Evolutionary conservation across 2,797 vertebrate genomes (phyloP), one percentile per base, ranked within the genome.

Genomic region (Yasuhikotakia modesta): DNA sequence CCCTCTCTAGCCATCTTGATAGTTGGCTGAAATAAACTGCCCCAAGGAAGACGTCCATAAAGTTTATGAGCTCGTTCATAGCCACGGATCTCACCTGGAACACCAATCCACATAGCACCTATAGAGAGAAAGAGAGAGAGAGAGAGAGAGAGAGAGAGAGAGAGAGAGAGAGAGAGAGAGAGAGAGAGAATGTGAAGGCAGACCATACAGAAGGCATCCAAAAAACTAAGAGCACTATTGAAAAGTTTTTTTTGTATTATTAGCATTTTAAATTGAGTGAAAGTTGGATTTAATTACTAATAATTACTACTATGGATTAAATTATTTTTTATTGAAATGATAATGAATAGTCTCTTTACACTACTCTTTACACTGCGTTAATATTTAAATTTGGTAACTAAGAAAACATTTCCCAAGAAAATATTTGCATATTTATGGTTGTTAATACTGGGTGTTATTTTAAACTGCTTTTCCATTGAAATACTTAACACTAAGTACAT

Each of bases 71-170:
- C 96, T 75, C 87, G 65, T 79, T 95, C 92, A 14, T 96, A 99
- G 53, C 96, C 96, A 0, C 94, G 93, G 64, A 99, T 88, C 86
- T 98, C 97, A 16, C 97, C 96, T 0, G 97, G 96, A 30, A 98
- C 93, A 0, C 95, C 96, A 2, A 97, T 93, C 92, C 92, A 93
- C 1, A 85, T 43, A 32, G 22, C 48, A n/a, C 82, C 91, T 92
- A 30, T 14, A 67, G 1, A 79, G 60, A 80, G 0, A 60, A 21
- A 57, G 1, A 80, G 58, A 80, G 0, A 53, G 27, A 57, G 14
- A 17, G 7, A 30, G 5, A 1, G 13, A 8, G 22, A 60, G 1
- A 24, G 14, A 60, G 6, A 30, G n/a, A 60, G 22, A 53, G 50
- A 70, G 35, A 63, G 6, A 76, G 30, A 65, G 58, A 53, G 63